Conservation (phyloP, 2,113 vertebrate genomes). For the Osmerus eperlanus region DNA sequence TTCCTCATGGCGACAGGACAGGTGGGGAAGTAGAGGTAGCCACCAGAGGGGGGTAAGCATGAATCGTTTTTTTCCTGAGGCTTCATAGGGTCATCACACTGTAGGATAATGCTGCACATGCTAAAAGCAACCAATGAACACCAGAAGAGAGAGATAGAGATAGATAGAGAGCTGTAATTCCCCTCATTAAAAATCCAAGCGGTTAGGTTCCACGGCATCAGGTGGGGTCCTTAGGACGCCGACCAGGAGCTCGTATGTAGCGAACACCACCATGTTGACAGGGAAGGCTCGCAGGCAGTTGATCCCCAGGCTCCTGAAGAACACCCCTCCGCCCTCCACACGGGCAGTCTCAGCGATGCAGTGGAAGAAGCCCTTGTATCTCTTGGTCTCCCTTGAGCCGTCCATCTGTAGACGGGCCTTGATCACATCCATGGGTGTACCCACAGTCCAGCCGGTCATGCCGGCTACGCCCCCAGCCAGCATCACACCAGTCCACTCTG, state of each 20-base stretch:
- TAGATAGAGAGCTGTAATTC: too few relatives aligned
- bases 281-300: constrained; percentile 89
- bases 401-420: constrained; percentile 87
- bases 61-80: too few relatives aligned
- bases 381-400: constrained; percentile 61
- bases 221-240: constrained; percentile 49
- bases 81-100: too few relatives aligned
- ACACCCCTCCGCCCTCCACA: constrained; percentile 76
- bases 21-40: background rate
- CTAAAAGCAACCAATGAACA: background rate
- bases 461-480: constrained; percentile 84
- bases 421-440: constrained; percentile 91
- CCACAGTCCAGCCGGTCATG: constrained; percentile 80
- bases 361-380: constrained; percentile 81
- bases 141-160: background rate
- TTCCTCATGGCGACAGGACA: background rate
- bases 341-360: constrained; percentile 76
- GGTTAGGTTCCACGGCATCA: constrained; percentile 12
- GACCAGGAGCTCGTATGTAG: constrained; percentile 78
- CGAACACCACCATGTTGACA: constrained; percentile 87
- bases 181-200: constrained; percentile 2
- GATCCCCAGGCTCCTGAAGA: constrained; percentile 83
- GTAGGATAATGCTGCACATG: too few relatives aligned
- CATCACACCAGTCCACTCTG: constrained; percentile 78
- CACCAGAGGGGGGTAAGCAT: too few relatives aligned